Conservation (phyloP, 2,113 vertebrate genomes). For the Apteryx mantelli region DNA sequence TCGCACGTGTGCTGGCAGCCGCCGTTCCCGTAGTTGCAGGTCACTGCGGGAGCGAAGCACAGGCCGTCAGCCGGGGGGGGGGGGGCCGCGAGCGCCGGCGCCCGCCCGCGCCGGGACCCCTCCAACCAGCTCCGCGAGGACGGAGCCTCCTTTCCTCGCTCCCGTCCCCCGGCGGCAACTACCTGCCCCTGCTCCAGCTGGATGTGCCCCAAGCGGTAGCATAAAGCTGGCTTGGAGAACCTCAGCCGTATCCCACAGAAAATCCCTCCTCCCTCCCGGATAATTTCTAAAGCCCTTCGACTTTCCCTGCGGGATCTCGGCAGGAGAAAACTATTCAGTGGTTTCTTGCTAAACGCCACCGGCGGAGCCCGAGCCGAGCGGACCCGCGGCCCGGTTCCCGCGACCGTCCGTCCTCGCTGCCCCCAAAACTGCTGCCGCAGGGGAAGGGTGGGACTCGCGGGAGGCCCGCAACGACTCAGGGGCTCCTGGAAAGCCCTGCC, state of each 20-base stretch:
- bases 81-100: no score
- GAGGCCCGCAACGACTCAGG: constrained; percentile 17
- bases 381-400: not conserved
- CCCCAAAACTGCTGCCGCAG: not conserved
- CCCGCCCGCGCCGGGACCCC: no score
- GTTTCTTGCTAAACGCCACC: not conserved
- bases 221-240: not conserved
- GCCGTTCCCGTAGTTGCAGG: constrained; percentile 98
- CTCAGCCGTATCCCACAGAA: fast-evolving
- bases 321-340: not conserved
- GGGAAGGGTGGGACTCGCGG: not conserved
- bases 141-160: no score
- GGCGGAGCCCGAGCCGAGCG: not conserved
- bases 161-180: no score
- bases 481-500: constrained; percentile 20
- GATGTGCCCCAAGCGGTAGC: fast-evolving
- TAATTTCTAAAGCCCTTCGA: not conserved
- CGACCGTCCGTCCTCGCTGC: not conserved
- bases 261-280: not conserved
- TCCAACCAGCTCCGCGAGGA: no score
- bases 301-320: not conserved
- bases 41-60: constrained; percentile 82
- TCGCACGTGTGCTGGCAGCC: constrained; percentile 98
- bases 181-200: not conserved
- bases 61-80: fast-evolving